Conservation (phyloP, 2,113 vertebrate genomes). For the Peromyscus leucopus region DNA sequence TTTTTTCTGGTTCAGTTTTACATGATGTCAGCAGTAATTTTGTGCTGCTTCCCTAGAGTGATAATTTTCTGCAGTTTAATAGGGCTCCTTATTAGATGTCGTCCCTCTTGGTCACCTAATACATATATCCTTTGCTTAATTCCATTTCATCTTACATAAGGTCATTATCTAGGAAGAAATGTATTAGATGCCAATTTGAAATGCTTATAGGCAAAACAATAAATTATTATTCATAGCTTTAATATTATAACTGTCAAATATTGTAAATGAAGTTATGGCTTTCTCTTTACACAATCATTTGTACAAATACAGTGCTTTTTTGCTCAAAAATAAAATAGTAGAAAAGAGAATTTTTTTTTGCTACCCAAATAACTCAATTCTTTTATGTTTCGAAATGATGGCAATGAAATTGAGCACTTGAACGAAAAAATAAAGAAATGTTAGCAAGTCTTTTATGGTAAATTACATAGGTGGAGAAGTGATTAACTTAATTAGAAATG, state of each 20-base stretch:
- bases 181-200: conserved; percentile 10
- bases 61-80: conserved; percentile 62
- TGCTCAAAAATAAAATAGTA: not conserved
- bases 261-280: not conserved
- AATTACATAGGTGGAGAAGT: not conserved
- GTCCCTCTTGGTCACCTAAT: conserved; percentile 39
- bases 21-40: conserved; percentile 46
- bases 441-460: not conserved
- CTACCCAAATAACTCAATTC: conserved; percentile 3
- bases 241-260: not conserved
- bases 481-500: not conserved
- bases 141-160: not conserved
- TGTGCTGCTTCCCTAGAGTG: not conserved
- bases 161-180: conserved; percentile 55
- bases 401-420: not conserved
- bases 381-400: not conserved
- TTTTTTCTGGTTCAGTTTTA: conserved; percentile 58
- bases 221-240: not conserved
- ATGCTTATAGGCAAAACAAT: conserved; percentile 28
- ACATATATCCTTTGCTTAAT: conserved; percentile 54
- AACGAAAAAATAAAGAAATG: conserved; percentile 1
- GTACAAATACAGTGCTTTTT: not conserved
- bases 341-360: not conserved
- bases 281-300: not conserved
- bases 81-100: conserved; percentile 56